Percentiles rank a stretch among this genome's conserved stretches.
phyloP scores from a whole-genome alignment of 2,113 vertebrate species.

The Loxodonta africana region DNA sequence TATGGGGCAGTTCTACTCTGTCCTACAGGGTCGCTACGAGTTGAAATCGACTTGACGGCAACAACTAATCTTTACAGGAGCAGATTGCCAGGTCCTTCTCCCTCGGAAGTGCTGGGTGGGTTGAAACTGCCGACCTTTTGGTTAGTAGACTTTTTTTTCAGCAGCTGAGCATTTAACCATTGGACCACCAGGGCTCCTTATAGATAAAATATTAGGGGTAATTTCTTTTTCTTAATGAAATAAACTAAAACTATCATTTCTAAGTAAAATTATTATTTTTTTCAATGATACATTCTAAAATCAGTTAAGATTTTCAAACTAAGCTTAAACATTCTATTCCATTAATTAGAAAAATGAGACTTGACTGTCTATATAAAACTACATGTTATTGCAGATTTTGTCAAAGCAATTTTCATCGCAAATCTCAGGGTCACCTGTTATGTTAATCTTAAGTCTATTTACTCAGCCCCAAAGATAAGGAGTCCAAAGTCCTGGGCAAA shows the following conservation, averaged over 20 bases:
- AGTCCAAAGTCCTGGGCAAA: constrained; percentile 38
- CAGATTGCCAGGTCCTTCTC: neutral
- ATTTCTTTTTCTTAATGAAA: neutral
- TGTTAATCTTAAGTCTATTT: constrained; percentile 1
- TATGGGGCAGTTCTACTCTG: neutral
- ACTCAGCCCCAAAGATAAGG: neutral
- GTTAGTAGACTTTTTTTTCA: too few relatives aligned
- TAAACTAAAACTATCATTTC: neutral
- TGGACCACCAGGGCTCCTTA: neutral
- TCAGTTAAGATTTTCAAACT: neutral
- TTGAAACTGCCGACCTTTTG: neutral
- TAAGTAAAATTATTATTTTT: neutral
- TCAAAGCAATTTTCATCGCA: neutral
- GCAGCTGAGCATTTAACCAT: neutral
- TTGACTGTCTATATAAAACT: neutral
- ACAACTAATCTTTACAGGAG: neutral
- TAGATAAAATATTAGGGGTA: too few relatives aligned
- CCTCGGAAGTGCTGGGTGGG: neutral
- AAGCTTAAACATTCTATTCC: neutral
- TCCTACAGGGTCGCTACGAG: neutral
- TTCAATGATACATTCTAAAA: neutral
- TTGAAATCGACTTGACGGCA: neutral
- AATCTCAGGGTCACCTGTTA: neutral
- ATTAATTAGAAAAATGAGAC: neutral
- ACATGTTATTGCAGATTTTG: neutral